Conservation (phyloP, 2,113 vertebrate genomes). For the Nettapus auritus region DNA sequence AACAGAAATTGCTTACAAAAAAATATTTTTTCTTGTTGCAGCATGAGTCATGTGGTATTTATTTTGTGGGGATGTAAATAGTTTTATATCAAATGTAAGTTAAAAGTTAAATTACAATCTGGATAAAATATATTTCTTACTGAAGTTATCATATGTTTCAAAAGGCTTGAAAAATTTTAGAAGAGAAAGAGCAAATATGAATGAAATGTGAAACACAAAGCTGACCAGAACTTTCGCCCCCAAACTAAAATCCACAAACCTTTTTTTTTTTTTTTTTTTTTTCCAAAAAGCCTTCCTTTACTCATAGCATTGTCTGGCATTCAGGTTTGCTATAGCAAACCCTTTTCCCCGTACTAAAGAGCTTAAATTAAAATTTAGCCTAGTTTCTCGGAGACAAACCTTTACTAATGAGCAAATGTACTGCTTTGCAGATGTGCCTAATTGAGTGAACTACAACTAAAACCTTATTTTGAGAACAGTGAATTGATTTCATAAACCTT, state of each 20-base stretch:
- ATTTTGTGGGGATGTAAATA: not conserved
- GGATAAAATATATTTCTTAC: not conserved
- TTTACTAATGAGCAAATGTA: not conserved
- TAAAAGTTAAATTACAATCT: not conserved
- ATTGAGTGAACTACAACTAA: not conserved
- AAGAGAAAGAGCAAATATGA: not conserved
- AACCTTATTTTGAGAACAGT: not conserved
- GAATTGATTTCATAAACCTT: not conserved
- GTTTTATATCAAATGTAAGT: not conserved
- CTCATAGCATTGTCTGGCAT: not conserved
- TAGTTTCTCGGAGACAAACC: not conserved
- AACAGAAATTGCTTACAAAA: not conserved
- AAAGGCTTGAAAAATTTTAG: not conserved
- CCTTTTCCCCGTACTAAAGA: not conserved
- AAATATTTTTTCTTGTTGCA: not conserved
- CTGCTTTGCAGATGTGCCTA: not conserved
- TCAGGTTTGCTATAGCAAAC: not conserved
- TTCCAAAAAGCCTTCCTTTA: not conserved
- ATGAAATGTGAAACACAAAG: not conserved
- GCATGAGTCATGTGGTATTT: not conserved
- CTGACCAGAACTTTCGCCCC: not conserved
- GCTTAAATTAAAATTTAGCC: not conserved
- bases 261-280: not conserved
- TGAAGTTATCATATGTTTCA: not conserved
- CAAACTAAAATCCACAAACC: not conserved